Percentiles rank a stretch among this genome's conserved stretches.
Evolutionary conservation across 2,888 invertebrate genomes (phyloP).

Genomic region (Pachydiplax longipennis): DNA sequence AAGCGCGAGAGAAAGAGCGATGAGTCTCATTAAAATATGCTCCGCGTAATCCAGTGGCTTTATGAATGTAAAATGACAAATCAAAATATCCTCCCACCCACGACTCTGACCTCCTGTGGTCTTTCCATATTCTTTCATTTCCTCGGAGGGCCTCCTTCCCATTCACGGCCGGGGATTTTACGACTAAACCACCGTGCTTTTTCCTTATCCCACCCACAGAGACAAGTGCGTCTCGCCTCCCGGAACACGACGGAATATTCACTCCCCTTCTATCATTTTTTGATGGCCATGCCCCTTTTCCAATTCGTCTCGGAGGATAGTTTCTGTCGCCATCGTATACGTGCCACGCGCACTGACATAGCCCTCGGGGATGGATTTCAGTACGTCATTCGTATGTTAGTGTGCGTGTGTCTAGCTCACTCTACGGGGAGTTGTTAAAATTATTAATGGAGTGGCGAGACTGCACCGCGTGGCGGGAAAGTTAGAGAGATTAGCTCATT

Average conservation of each 20-base stretch:
- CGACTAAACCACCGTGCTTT: not conserved
- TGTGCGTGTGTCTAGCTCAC: not conserved
- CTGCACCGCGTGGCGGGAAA: not conserved
- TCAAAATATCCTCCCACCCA: not conserved
- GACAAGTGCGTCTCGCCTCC: not conserved
- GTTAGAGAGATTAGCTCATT: not conserved
- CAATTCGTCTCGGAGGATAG: not conserved
- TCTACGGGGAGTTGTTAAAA: not conserved
- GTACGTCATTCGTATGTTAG: not conserved
- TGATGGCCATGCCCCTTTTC: not conserved
- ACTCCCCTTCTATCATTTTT: not conserved
- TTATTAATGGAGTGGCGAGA: not conserved
- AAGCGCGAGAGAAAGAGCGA: not conserved
- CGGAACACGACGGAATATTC: not conserved
- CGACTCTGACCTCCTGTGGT: not conserved
- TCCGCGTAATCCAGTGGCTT: constrained; percentile 20
- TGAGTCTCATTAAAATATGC: constrained; percentile 22
- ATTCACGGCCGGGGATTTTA: not conserved
- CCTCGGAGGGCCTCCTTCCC: not conserved
- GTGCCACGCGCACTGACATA: not conserved
- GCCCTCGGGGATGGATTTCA: not conserved
- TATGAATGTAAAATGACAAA: constrained; percentile 33
- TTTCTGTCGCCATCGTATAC: not conserved
- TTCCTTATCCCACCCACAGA: not conserved
- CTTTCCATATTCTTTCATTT: not conserved